Base-by-base conservation (phyloP, 2,888 invertebrate species). In the Magallana nippona region DNA sequence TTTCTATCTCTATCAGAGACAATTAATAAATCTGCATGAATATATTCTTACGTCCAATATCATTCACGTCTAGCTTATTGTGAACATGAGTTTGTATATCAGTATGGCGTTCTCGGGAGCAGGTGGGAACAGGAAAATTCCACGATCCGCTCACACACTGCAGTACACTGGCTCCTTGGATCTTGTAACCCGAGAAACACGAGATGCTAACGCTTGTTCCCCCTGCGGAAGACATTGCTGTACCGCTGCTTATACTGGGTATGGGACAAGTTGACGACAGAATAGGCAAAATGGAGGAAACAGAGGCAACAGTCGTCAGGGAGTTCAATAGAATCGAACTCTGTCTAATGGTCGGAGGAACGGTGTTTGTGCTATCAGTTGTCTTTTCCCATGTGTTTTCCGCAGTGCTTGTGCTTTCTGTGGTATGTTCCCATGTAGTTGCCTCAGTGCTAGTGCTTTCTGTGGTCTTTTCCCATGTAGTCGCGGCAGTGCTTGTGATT, bases 61-160 rank as follows among this genome's bases (percentile, higher is more conserved):
- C 27, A 27, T 71, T 71, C 15, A 71, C 22, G 15, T 71, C 13
- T 10, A 71, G 5, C 32, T 71, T 22, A 15, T 71, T 71, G 32
- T 71, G 71, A 27, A 71, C 71, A 32, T 71, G 15, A 13, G 71
- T 27, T 15, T 11, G 22, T 27, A 32, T 15, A 44, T 44, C 5
- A 44, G 5, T 44, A 13, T 15, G 27, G 10, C 13, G 3, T 71
- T 15, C 32, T 71, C 15, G 22, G 1, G 2, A 19, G 22, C 71
- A 71, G 32, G 32, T 3, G 3, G 71, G 71, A 15, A 22, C 1
- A 0, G 71, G 13, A 15, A 15, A 5, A 27, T 71, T 27, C 71
- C 71, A 71, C 32, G 13, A 11, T 71, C 71, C 71, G 32, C 32
- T 27, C 27, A 71, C 27, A 71, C 71, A 71, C 15, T 71, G 71